Evolutionary conservation across 2,113 vertebrate species (phyloP).

Genomic region (Python bivittatus): DNA sequence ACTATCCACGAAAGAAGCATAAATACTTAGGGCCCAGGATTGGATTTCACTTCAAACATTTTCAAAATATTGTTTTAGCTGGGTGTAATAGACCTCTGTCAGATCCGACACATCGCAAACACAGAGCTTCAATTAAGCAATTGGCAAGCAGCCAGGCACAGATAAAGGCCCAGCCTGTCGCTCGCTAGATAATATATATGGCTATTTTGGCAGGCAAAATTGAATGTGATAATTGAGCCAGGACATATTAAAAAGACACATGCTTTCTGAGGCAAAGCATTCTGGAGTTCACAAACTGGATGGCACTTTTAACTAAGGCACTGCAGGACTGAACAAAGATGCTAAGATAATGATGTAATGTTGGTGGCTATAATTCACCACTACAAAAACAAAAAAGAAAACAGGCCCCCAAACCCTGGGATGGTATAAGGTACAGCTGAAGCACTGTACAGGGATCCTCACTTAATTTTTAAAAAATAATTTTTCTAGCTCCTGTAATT

Average conservation of each 20-base stretch:
- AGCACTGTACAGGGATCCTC: neutral
- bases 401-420: neutral
- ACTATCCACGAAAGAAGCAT: conserved; percentile 52
- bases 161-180: conserved; percentile 69
- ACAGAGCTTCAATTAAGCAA: conserved; percentile 72
- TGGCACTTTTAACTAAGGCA: conserved; percentile 40
- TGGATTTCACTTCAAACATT: conserved; percentile 68
- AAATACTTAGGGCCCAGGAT: conserved; percentile 55
- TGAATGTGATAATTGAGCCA: conserved; percentile 70
- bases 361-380: neutral
- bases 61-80: conserved; percentile 73
- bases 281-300: conserved; percentile 48
- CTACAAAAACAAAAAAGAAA: neutral
- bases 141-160: conserved; percentile 70
- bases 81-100: conserved; percentile 66
- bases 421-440: neutral
- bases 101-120: conserved; percentile 72
- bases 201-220: conserved; percentile 70
- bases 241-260: conserved; percentile 68
- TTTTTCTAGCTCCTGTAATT: neutral
- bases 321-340: neutral
- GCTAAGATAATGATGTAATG: conserved; percentile 28
- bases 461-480: neutral
- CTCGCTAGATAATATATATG: conserved; percentile 70
- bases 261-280: conserved; percentile 54